Evolutionary conservation across 2,113 vertebrate genomes (phyloP), one percentile per base, ranked within the genome.

Genomic region (Patagioenas fasciata): DNA sequence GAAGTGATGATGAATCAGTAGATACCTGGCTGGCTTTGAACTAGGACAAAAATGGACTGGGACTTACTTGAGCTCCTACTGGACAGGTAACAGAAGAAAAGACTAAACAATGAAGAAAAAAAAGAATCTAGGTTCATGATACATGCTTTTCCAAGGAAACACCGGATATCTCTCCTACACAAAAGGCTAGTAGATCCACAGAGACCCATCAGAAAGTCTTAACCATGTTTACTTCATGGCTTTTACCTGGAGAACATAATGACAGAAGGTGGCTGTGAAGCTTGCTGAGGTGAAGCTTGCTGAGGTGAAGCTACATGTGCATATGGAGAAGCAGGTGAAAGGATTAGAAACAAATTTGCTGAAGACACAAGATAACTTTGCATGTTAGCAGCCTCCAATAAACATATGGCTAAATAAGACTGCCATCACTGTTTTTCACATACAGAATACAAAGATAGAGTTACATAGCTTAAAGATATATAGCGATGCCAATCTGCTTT

Each of bases 141-240:
- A 50, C 0, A 7, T 70, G 29, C 60, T n/a, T 90, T 83, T 53
- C 50, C 60, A 56, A 54, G 28, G 25, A 21, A 74, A n/a, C 10
- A 15, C 19, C 3, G 48, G 64, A 26, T 26, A 61, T 38, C 6
- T 48, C 5, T 38, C 19, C 14, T 57, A 15, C 9, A 9, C 0
- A 1, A 72, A 70, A 34, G 60, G 42, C 48, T 93, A 32, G 23
- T 10, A 57, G 53, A 42, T 51, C 10, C 24, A 38, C 67, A 78
- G 23, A 24, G 40, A 13, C 65, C 73, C 1, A 1, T 66, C 19
- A 23, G 19, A 38, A 75, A 65, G 17, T 34, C 38, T 62, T 44
- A 77, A 13, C 21, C 9, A 2, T 17, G 20, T 81, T 81, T 67
- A 44, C 31, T 64, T 67, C 12, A 0, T 71, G 71, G 25, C 38